Evolutionary conservation across 2,797 vertebrate genomes (phyloP).

Genomic region (Galaxias olidus): DNA sequence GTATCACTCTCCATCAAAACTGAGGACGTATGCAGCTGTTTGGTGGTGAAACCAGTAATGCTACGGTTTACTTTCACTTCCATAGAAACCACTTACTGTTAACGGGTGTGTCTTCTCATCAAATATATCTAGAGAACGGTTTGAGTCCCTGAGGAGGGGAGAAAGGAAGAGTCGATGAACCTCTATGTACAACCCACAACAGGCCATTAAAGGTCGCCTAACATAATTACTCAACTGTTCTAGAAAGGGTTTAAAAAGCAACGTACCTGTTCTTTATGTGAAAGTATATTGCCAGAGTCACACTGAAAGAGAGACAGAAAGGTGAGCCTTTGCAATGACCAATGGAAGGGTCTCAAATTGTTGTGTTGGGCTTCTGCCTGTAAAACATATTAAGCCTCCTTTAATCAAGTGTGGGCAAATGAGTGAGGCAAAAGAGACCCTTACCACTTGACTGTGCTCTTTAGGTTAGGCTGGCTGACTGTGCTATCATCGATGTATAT

Average conservation of each 20-base stretch:
- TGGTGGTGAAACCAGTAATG: too few species aligned
- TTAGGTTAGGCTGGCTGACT: constrained; percentile 97
- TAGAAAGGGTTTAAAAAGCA: not conserved
- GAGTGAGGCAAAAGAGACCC: not conserved
- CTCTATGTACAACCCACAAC: too few species aligned
- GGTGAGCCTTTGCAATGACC: not conserved
- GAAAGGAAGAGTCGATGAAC: too few species aligned
- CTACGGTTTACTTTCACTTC: not conserved
- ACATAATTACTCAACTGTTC: too few species aligned
- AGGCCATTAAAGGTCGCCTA: not conserved
- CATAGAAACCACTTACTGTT: constrained; percentile 68
- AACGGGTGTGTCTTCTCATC: constrained; percentile 96
- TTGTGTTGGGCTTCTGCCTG: too few species aligned
- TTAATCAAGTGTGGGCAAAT: not conserved
- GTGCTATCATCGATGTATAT: constrained; percentile 99
- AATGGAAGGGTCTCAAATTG: too few species aligned
- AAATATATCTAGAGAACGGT: constrained; percentile 95
- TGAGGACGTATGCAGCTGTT: not conserved
- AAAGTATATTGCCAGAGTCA: constrained; percentile 97
- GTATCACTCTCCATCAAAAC: too few species aligned
- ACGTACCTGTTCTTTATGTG: constrained; percentile 98
- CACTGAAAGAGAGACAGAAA: constrained; percentile 76
- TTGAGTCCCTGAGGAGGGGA: constrained; percentile 82
- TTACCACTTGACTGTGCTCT: constrained; percentile 98
- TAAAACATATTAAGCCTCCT: too few species aligned